phyloP scores from a whole-genome alignment of 1,140 invertebrate species.

The Temnothorax longispinosus region DNA sequence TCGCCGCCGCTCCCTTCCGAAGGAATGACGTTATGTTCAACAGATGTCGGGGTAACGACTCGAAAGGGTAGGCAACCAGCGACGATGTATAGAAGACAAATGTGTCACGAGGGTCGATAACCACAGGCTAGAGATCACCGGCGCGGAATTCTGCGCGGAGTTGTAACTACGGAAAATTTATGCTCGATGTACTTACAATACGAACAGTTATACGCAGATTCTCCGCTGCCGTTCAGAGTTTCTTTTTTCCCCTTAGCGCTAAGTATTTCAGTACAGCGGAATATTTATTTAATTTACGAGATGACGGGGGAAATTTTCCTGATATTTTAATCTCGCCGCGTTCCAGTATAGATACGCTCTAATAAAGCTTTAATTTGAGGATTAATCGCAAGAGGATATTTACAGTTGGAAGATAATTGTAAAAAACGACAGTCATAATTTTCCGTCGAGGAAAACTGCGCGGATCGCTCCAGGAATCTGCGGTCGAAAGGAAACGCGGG shows the following conservation, averaged over 20 bases:
- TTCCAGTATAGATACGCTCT: neutral
- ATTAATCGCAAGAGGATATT: neutral
- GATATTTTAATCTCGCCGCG: neutral
- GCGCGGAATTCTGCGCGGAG: neutral
- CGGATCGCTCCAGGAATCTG: neutral
- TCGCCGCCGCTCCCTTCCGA: neutral
- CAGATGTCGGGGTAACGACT: slow-evolving; percentile 65
- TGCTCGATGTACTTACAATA: neutral
- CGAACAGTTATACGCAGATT: neutral
- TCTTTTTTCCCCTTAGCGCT: neutral
- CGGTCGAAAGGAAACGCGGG: neutral
- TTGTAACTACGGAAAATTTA: neutral
- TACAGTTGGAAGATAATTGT: neutral
- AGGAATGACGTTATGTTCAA: slow-evolving; percentile 69
- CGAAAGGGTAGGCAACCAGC: slow-evolving; percentile 7
- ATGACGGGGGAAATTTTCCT: neutral
- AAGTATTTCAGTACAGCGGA: neutral
- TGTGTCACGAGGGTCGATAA: slow-evolving; percentile 33
- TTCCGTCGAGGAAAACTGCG: neutral
- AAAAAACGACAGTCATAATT: neutral
- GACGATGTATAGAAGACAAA: slow-evolving; percentile 45
- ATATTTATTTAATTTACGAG: neutral
- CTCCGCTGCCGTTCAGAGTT: too few relatives aligned
- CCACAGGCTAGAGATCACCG: slow-evolving; percentile 1
- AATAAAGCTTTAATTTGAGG: neutral